Conservation (phyloP, 2,113 vertebrate species). For the Coturnix japonica region DNA sequence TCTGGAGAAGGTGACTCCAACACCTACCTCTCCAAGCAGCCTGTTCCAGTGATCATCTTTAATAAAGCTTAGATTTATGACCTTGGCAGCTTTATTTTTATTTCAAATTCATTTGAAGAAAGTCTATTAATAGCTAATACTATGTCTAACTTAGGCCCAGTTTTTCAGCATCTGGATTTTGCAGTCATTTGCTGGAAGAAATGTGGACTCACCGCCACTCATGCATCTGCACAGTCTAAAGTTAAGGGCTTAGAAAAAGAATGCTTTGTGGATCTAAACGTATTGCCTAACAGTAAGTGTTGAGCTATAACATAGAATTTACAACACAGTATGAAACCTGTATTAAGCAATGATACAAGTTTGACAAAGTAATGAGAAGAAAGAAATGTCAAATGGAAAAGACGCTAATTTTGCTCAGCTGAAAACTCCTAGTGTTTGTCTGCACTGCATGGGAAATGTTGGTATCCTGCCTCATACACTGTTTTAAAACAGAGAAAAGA, state of each 20-base stretch:
- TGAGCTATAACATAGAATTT: conserved; percentile 7
- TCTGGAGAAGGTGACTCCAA: no score
- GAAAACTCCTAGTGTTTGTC: neutral
- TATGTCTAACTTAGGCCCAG: conserved; percentile 17
- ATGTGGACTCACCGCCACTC: neutral
- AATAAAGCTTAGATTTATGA: conserved; percentile 10
- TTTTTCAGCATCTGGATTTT: conserved; percentile 47
- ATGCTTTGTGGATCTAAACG: neutral
- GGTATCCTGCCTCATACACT: neutral
- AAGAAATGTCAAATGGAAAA: neutral
- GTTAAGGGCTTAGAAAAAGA: conserved; percentile 23
- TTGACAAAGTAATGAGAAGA: neutral
- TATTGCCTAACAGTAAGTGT: neutral
- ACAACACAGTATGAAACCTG: neutral
- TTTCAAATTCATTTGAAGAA: conserved; percentile 50
- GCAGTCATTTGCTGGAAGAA: conserved; percentile 38
- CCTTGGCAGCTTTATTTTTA: conserved; percentile 10
- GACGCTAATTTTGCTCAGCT: neutral
- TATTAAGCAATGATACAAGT: neutral
- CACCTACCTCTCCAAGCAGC: no score
- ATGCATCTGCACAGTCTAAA: neutral
- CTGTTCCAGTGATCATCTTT: neutral
- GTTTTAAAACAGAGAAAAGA: neutral
- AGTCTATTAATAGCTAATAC: conserved; percentile 45
- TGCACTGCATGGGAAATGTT: neutral